Evolutionary conservation across 1,140 invertebrate genomes (phyloP).

Genomic region (Papilio polyxenes): DNA sequence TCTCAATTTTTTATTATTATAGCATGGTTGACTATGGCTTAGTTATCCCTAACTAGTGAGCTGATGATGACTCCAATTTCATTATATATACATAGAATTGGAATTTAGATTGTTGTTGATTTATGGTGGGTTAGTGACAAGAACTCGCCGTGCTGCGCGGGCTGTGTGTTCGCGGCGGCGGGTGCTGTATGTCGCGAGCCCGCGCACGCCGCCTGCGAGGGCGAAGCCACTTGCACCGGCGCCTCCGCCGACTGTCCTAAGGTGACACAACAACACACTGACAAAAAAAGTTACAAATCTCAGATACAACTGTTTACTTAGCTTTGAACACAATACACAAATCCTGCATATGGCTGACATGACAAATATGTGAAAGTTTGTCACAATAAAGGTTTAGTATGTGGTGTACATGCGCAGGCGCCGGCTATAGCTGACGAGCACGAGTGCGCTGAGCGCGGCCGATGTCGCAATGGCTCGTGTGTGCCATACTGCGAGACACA

Average conservation of each 20-base stretch:
- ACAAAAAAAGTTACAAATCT: too few relatives aligned
- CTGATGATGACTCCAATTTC: too few relatives aligned
- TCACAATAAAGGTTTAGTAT: too few relatives aligned
- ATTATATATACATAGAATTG: too few relatives aligned
- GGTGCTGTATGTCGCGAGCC: conserved; percentile 93
- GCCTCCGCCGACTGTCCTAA: conserved; percentile 80
- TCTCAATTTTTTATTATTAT: too few relatives aligned
- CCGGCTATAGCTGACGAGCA: conserved; percentile 94
- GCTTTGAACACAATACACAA: too few relatives aligned
- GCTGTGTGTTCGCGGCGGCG: conserved; percentile 91
- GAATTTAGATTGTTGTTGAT: too few relatives aligned
- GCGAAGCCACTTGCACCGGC: conserved; percentile 88
- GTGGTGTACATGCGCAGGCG: conserved; percentile 80
- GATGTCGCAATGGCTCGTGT: conserved; percentile 92
- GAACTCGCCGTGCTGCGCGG: conserved; percentile 96
- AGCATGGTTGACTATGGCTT: too few relatives aligned
- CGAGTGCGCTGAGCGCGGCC: conserved; percentile 92
- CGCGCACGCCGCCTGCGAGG: conserved; percentile 93
- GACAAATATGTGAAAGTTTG: too few relatives aligned
- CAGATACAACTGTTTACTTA: too few relatives aligned
- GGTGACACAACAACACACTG: conserved; percentile 56
- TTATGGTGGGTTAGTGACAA: conserved; percentile 85
- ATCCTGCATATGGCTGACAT: too few relatives aligned
- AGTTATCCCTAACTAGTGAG: too few relatives aligned
- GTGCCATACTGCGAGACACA: conserved; percentile 96